These are phyloP conservation scores for Liparis tanakae DNA, from an alignment of 2,797 vertebrate species.

Conservation along the genomic window DNA sequence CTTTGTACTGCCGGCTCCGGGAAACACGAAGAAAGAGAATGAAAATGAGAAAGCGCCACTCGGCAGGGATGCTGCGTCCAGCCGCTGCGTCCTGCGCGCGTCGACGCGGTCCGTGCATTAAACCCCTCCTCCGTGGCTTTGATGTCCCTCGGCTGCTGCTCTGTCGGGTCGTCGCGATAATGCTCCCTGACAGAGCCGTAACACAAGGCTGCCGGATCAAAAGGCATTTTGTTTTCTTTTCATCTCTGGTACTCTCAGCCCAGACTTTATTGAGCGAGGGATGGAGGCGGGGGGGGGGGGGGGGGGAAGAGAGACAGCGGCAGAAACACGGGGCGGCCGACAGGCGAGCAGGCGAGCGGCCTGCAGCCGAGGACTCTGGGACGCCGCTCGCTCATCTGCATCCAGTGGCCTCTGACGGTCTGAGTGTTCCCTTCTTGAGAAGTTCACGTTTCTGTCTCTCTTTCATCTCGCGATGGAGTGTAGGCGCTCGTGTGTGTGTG, in stretches of 20 bases:
- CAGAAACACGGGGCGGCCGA: constrained; percentile 46
- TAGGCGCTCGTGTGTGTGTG: constrained; percentile 21
- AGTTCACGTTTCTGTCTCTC: constrained; percentile 64
- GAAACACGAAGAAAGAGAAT: constrained; percentile 48
- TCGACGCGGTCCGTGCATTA: too few relatives aligned
- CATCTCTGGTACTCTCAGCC: constrained; percentile 59
- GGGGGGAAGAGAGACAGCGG: constrained; percentile 41
- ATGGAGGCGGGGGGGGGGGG: neutral
- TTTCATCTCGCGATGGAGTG: constrained; percentile 57
- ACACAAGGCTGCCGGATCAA: constrained; percentile 69
- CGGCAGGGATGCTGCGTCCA: constrained; percentile 39
- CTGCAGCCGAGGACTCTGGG: constrained; percentile 51
- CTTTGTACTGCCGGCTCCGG: constrained; percentile 52
- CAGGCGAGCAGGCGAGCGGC: constrained; percentile 61
- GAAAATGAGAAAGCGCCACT: constrained; percentile 53
- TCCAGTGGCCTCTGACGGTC: constrained; percentile 53
- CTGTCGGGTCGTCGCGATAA: constrained; percentile 70
- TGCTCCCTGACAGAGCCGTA: constrained; percentile 71
- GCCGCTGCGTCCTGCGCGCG: too few relatives aligned
- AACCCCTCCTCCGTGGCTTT: constrained; percentile 56
- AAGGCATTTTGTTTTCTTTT: constrained; percentile 77
- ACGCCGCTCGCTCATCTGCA: constrained; percentile 63
- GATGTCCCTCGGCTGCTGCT: constrained; percentile 41
- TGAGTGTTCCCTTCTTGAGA: constrained; percentile 57
- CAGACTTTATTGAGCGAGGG: constrained; percentile 45